A percentile compares a stretch with the other conserved stretches of the same genome.
These are phyloP conservation scores for Microctonus aethiopoides DNA, from an alignment of 2,888 invertebrate genomes.

Conservation along the genomic window DNA sequence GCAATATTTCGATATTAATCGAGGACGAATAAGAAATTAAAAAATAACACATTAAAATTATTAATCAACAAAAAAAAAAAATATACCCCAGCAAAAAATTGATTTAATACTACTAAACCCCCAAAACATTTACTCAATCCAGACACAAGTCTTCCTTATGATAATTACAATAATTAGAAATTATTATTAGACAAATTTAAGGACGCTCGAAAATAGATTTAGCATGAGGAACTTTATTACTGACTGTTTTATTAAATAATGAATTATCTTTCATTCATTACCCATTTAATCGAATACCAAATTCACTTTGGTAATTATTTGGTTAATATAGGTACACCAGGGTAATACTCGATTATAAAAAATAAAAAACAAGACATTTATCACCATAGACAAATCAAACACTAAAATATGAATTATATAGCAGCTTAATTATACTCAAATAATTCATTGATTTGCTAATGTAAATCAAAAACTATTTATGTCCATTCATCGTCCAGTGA, in stretches of 20 bases:
- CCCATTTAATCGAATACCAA: background rate
- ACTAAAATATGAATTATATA: background rate
- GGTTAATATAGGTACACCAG: conserved; percentile 11
- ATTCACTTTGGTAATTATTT: background rate
- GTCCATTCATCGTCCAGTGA: background rate
- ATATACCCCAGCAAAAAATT: conserved; percentile 7
- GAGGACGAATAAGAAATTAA: background rate
- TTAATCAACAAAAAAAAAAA: background rate
- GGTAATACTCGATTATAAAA: conserved; percentile 22
- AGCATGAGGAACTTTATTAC: conserved; percentile 17
- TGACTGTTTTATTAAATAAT: conserved; percentile 14
- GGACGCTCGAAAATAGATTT: background rate
- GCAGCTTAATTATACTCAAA: background rate
- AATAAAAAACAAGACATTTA: background rate
- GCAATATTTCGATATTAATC: background rate
- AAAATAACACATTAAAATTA: background rate
- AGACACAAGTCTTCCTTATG: conserved; percentile 31
- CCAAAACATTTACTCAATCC: background rate
- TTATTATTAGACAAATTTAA: conserved; percentile 38
- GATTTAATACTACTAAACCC: no score
- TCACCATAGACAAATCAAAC: background rate
- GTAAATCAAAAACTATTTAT: background rate
- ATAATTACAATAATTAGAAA: conserved; percentile 41
- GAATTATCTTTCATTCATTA: background rate
- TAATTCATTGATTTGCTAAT: background rate